Base-by-base conservation (phyloP, 1,140 invertebrate genomes). In the Rhyzopertha dominica region DNA sequence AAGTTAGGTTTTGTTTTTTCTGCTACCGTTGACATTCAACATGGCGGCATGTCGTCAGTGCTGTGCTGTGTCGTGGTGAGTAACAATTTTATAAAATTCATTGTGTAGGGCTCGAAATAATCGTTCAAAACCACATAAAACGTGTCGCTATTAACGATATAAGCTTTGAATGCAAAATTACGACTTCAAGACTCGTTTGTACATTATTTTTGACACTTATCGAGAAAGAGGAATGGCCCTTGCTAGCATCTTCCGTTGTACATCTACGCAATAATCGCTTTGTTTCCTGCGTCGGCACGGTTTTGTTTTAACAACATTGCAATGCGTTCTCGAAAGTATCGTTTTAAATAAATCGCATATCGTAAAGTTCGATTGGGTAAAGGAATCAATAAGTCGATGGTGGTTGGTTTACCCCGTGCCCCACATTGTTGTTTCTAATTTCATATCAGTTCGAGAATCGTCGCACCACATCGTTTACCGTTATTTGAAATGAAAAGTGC, bases 31-130 rank as follows among this genome's bases (percentile, higher is more conserved):
- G 74, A 78, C 75, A 78, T 77, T 76, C 81, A 87, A 88, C 82
- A 90, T 90, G 87, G 86, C 86, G 86, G 86, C 82, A 85, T 87
- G 84, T 87, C 84, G 84, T 87, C 85, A 87, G 85, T 88, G 85
- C 83, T 85, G 80, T 88, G 86, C 85, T 87, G 84, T 86, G 82
- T 85, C 82, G 83, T 86, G 85, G 86, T 87, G 70, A 79, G 78
- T 77, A 51, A 34, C 57, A 62, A 59, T 54, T 61, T 61, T 51
- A 32, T 43, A 35, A 28, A 40, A 34, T 46, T 32, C 32, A 12
- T 17, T 23, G n/a, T n/a, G n/a, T n/a, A n/a, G n/a, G n/a, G n/a
- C n/a, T n/a, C n/a, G n/a, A n/a, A 4, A 13, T 25, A 22, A 24
- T 22, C 18, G 36, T n/a, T n/a, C n/a, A n/a, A n/a, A n/a, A n/a